These are phyloP conservation scores for Orcinus orca DNA, from an alignment of 2,113 vertebrate species.

Conservation along the genomic window DNA sequence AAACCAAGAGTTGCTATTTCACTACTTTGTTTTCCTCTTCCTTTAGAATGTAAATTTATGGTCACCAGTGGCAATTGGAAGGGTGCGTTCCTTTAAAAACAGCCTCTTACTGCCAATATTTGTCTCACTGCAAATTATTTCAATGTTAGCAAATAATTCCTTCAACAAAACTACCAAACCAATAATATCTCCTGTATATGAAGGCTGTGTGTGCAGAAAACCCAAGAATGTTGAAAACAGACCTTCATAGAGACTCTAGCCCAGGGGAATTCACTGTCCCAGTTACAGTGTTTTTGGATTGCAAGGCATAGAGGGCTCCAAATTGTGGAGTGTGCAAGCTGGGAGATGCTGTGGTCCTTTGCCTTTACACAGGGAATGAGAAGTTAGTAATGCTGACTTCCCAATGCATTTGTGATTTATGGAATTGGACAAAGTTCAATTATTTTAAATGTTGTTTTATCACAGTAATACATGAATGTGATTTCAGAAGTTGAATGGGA, in stretches of 20 bases:
- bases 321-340: no score
- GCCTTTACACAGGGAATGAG: background rate
- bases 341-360: background rate
- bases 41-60: background rate
- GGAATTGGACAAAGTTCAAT: background rate
- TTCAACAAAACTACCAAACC: background rate
- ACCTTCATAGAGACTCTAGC: background rate
- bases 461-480: background rate
- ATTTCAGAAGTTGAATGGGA: background rate
- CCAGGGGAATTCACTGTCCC: background rate
- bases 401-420: background rate
- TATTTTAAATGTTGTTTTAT: background rate
- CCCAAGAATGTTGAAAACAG: background rate
- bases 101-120: background rate
- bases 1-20: background rate
- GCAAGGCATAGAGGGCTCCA: background rate
- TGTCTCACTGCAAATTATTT: background rate
- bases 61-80: background rate
- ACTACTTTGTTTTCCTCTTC: background rate
- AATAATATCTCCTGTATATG: background rate
- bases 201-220: background rate
- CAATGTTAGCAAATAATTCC: background rate
- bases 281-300: background rate
- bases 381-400: background rate
- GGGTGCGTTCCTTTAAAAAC: background rate